phyloP scores from a whole-genome alignment of 2,888 invertebrate species.

The Zygaena filipendulae region DNA sequence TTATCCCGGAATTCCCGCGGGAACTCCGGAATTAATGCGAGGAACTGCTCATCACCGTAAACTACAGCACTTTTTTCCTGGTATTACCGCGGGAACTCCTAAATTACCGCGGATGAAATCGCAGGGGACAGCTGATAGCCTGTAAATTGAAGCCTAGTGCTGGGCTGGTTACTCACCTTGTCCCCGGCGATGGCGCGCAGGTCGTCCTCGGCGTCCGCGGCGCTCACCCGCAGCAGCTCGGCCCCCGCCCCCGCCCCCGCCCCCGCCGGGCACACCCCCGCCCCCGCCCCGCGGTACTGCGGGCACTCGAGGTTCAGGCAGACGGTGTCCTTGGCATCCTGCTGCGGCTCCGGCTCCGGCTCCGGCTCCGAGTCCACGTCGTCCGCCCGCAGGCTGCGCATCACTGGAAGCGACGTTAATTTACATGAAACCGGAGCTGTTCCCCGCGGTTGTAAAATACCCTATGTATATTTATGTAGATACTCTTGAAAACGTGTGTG shows the following conservation, averaged over 20 bases:
- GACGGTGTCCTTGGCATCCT: conserved; percentile 31
- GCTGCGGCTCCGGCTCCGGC: conserved; percentile 26
- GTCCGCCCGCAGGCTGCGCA: conserved; percentile 32
- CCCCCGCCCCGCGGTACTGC: conserved; percentile 25
- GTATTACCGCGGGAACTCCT: no score
- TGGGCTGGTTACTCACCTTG: conserved; percentile 10
- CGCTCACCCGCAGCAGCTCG: no score
- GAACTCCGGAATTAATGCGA: no score
- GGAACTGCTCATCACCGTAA: no score
- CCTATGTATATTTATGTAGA: no score
- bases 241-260: no score
- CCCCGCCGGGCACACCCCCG: conserved; percentile 21
- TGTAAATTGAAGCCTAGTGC: no score
- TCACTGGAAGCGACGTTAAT: conserved; percentile 31
- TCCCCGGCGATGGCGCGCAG: conserved; percentile 20
- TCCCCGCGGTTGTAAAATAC: not conserved
- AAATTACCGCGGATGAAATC: no score
- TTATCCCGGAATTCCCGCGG: no score
- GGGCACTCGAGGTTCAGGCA: conserved; percentile 47
- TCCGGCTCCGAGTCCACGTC: conserved; percentile 28
- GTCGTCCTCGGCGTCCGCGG: conserved; percentile 17
- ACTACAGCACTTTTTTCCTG: no score
- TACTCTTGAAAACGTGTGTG: no score
- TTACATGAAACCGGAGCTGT: not conserved
- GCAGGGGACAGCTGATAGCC: no score